Conservation (phyloP, 1,140 invertebrate species). For the Scaptomyza pallida region DNA sequence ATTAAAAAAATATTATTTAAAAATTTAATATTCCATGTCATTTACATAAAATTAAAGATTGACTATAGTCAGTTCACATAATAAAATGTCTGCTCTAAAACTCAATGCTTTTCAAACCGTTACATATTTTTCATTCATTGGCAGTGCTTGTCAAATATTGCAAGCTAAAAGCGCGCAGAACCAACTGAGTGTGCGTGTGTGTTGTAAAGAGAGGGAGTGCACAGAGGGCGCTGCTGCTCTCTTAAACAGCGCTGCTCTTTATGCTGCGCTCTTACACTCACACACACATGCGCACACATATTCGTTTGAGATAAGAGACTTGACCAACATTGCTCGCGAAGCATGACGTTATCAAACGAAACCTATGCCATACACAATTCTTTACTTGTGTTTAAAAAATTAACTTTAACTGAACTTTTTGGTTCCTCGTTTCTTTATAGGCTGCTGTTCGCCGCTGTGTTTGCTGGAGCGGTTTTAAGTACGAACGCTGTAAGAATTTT, state of each 20-base stretch:
- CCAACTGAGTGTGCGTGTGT: not conserved
- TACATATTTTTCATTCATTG: not conserved
- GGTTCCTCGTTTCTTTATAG: conserved; percentile 41
- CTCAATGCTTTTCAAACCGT: not conserved
- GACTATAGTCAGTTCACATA: not conserved
- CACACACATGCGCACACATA: not conserved
- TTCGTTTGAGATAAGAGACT: conserved; percentile 23
- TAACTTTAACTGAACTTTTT: conserved; percentile 1
- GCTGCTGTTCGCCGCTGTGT: conserved; percentile 81
- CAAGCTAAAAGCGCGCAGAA: not conserved
- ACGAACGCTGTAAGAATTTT: conserved; percentile 72
- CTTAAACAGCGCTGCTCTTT: conserved; percentile 30
- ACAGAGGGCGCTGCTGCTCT: conserved; percentile 4
- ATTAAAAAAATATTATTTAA: not conserved
- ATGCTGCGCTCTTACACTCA: conserved; percentile 3
- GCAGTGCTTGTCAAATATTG: conserved; percentile 21
- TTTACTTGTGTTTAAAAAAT: not conserved
- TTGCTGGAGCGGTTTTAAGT: conserved; percentile 70
- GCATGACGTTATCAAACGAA: conserved; percentile 9
- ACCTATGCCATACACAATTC: not conserved
- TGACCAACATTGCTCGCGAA: not conserved
- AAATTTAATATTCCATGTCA: not conserved
- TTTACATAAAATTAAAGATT: not conserved
- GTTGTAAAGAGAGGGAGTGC: conserved; percentile 1
- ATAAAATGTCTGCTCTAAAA: not conserved